A percentile compares a stretch with the other conserved stretches of the same genome.
Conservation (phyloP, 2,113 vertebrate species). For the Axis porcinus region DNA sequence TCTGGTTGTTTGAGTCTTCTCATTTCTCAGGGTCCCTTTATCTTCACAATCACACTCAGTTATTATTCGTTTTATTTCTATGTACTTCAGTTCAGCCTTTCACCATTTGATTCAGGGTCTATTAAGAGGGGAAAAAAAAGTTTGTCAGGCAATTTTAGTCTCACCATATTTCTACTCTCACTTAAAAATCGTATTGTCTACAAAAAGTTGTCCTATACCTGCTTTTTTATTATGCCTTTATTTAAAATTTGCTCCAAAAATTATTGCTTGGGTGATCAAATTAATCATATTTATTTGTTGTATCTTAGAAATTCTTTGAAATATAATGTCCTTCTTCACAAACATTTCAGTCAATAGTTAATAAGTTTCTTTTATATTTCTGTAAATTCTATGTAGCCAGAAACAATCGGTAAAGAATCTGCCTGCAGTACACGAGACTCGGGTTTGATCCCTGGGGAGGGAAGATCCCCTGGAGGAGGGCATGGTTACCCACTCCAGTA, state of each 20-base stretch:
- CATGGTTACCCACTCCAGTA: not conserved
- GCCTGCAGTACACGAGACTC: not conserved
- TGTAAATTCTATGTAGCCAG: not conserved
- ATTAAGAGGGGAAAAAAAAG: not conserved
- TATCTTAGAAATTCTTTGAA: not conserved
- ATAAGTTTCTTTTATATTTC: not conserved
- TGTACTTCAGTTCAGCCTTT: not conserved
- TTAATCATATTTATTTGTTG: not conserved
- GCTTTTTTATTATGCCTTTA: not conserved
- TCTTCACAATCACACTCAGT: not conserved
- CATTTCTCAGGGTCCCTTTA: not conserved
- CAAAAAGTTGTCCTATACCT: not conserved
- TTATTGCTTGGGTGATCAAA: not conserved
- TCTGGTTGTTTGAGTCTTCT: not conserved
- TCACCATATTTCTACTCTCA: not conserved
- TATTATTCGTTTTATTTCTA: not conserved
- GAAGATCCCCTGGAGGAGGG: not conserved
- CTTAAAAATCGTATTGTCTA: not conserved
- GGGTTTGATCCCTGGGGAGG: not conserved
- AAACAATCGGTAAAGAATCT: not conserved
- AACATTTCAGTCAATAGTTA: not conserved
- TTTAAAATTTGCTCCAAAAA: not conserved
- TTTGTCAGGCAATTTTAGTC: not conserved
- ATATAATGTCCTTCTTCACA: not conserved
- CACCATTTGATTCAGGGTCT: not conserved